A percentile compares a stretch with the other conserved stretches of the same genome.
Evolutionary conservation across 2,113 vertebrate species (phyloP).

Genomic region (Paramormyrops kingsleyae): DNA sequence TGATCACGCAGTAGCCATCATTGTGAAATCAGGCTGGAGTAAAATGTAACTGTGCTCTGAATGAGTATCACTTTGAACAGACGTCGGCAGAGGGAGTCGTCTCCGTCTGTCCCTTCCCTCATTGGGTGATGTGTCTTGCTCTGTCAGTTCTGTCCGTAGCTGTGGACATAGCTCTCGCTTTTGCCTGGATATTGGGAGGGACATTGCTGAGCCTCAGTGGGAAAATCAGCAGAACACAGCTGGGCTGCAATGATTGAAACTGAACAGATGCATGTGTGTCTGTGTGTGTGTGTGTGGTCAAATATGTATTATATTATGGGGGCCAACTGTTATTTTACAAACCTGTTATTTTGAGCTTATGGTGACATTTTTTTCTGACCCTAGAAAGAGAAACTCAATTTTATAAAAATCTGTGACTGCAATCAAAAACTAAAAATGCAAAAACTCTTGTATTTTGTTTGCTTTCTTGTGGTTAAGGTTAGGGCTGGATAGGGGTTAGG

Average conservation of each 20-base stretch:
- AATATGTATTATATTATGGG: neutral
- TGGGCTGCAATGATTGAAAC: neutral
- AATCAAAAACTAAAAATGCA: neutral
- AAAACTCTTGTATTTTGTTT: neutral
- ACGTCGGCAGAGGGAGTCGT: neutral
- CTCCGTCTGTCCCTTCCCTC: neutral
- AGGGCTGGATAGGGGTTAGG: neutral
- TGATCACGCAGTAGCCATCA: neutral
- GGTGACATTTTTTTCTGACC: neutral
- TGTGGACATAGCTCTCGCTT: neutral
- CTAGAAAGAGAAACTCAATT: neutral
- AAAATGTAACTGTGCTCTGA: neutral
- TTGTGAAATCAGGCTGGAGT: neutral
- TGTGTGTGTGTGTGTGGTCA: neutral
- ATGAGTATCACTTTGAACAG: neutral
- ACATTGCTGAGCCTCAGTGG: neutral
- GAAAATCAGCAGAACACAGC: neutral
- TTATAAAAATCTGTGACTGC: neutral
- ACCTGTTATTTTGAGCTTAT: neutral
- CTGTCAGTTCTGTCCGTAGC: neutral
- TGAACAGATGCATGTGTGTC: neutral
- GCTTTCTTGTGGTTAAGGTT: neutral
- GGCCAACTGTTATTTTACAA: neutral
- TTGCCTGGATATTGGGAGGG: neutral
- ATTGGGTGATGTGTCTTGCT: neutral